Base-by-base conservation (phyloP, 2,888 invertebrate genomes). In the Pterostichus madidus region DNA sequence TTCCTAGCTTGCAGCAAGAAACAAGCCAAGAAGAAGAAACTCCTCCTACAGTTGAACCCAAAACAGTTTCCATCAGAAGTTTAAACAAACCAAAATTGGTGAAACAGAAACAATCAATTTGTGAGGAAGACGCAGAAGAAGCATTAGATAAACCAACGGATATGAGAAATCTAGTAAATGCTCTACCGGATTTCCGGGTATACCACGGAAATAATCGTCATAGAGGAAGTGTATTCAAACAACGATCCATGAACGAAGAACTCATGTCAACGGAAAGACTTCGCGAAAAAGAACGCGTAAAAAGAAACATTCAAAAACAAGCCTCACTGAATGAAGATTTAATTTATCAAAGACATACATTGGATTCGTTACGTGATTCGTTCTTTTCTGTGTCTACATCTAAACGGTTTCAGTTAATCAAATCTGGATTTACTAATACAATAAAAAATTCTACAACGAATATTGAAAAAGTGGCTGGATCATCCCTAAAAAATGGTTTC, bases 211-310 rank as follows among this genome's bases (percentile, higher is more conserved):
- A 90, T 85, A 90, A 90, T 64, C 90, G 91, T 11, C 85, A 86
- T 32, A 91, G 92, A 85, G 93, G 93, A 49, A 93, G 93, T 35
- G 94, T 95, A 6, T 91, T 94, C 84, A 96, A 97, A 87, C 97
- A 97, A 89, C 94, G 96, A 85, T 97, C 97, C 0, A 92, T 97
- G 84, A 97, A 97, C 87, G 97, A 97, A 88, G 97, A 97, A 88
- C 91, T 97, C 11, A 96, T 97, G 95, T 96, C 96, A 2, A 94
- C 94, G n/a, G 97, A 96, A 86, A 91, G 97, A 80, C 90, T 97
- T 86, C 91, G 94, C 84, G 97, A 97, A 88, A 97, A 96, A 87
- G 96, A 97, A 88, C 92, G 93, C 71, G 93, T 97, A 17, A 92
- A 96, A 83, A 94, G 94, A 87, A 95, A 96, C 87, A 96, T 97